phyloP scores from a whole-genome alignment of 2,797 vertebrate genomes.

The Xenentodon cancila region DNA sequence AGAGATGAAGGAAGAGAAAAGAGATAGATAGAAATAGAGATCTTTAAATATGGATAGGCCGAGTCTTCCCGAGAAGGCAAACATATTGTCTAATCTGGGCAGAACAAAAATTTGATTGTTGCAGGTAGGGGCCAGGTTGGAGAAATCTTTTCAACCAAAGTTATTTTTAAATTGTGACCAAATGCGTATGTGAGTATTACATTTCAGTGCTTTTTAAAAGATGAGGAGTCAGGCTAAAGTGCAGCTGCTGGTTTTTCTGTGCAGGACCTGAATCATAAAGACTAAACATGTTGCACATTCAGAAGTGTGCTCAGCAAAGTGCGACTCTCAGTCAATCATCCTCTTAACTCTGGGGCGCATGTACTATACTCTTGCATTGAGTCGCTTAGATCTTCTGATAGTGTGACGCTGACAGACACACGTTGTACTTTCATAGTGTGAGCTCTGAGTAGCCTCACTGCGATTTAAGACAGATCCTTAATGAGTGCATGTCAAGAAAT shows the following conservation, averaged over 20 bases:
- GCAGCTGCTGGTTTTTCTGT: slow-evolving; percentile 24
- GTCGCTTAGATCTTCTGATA: slow-evolving; percentile 49
- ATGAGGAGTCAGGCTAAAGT: slow-evolving; percentile 31
- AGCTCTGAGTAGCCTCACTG: slow-evolving; percentile 27
- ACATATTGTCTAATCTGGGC: no score
- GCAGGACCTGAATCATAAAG: slow-evolving; percentile 22
- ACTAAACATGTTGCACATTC: not conserved
- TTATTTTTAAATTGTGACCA: no score
- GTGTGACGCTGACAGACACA: slow-evolving; percentile 37
- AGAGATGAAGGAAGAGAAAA: no score
- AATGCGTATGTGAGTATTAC: no score
- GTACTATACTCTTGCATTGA: slow-evolving; percentile 19
- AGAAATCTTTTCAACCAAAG: no score
- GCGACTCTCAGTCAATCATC: slow-evolving; percentile 24
- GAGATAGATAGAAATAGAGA: no score
- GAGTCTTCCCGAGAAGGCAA: no score
- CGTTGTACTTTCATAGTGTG: slow-evolving; percentile 46
- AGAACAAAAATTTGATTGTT: no score
- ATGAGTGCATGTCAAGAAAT: slow-evolving; percentile 47
- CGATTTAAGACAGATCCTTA: slow-evolving; percentile 55
- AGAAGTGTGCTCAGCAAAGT: no score
- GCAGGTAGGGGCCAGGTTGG: no score
- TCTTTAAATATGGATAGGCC: no score
- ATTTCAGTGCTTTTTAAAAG: slow-evolving; percentile 33
- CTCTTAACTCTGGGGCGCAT: slow-evolving; percentile 10